These are phyloP conservation scores for Holothuria glaberrima DNA, from an alignment of 35 echinoderm and acorn worm species.

Conservation along the genomic window DNA sequence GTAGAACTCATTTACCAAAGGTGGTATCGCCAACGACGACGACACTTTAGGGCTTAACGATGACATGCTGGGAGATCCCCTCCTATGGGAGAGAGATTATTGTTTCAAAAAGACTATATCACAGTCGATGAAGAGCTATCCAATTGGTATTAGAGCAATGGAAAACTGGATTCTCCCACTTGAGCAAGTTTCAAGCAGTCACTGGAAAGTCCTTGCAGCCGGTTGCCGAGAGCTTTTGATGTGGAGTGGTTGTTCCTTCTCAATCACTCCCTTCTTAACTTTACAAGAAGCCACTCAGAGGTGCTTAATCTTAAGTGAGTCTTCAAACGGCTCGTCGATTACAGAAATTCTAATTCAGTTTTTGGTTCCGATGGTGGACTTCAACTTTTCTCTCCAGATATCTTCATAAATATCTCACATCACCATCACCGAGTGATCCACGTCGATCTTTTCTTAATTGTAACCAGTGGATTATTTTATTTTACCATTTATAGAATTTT, in stretches of 20 bases:
- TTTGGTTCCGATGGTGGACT: slow-evolving; percentile 15
- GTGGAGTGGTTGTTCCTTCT: slow-evolving; percentile 34
- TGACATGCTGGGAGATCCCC: slow-evolving; percentile 52
- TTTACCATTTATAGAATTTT: slow-evolving; percentile 47
- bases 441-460: neutral
- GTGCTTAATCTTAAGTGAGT: slow-evolving; percentile 53
- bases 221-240: slow-evolving; percentile 47
- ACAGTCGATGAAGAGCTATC: slow-evolving; percentile 31
- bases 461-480: slow-evolving; percentile 37
- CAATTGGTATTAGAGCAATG: slow-evolving; percentile 9
- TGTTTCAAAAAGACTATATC: slow-evolving; percentile 27
- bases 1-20: slow-evolving; percentile 46
- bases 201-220: slow-evolving; percentile 31
- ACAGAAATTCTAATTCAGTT: too few species aligned
- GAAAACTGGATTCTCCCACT: slow-evolving; percentile 42
- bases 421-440: neutral
- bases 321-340: slow-evolving; percentile 19
- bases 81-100: slow-evolving; percentile 26
- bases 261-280: slow-evolving; percentile 2
- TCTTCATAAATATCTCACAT: neutral
- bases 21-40: slow-evolving; percentile 37
- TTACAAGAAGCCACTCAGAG: slow-evolving; percentile 49
- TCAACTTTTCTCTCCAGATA: slow-evolving; percentile 21
- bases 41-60: slow-evolving; percentile 56
- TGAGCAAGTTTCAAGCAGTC: slow-evolving; percentile 39